Conservation (phyloP, 2,113 vertebrate species). For the Patagioenas fasciata region DNA sequence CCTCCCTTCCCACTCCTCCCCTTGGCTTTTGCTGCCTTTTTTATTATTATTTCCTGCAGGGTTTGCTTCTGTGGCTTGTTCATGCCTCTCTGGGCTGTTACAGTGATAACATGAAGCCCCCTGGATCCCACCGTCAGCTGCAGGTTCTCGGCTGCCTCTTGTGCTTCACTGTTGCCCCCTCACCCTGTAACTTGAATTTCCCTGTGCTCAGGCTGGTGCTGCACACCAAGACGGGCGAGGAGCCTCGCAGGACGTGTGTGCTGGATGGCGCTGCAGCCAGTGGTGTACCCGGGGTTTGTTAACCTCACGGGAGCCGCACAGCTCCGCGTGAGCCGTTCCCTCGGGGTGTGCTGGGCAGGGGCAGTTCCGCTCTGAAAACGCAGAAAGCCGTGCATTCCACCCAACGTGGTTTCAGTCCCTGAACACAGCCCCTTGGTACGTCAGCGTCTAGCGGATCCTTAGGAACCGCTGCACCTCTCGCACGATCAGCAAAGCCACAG, state of each 20-base stretch:
- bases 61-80: not conserved
- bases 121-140: not conserved
- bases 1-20: constrained; percentile 37
- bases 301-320: not conserved
- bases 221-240: accelerated
- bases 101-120: accelerated
- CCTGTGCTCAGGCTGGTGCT: accelerated
- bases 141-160: not conserved
- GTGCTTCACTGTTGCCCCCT: not conserved
- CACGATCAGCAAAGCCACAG: not conserved
- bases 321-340: not conserved
- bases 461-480: not conserved
- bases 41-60: not conserved
- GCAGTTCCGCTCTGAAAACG: not conserved
- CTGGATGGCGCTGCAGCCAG: accelerated
- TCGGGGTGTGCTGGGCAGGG: not conserved
- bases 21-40: not conserved
- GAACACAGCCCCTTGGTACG: not conserved
- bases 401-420: not conserved
- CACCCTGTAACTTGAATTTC: not conserved
- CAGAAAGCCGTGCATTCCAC: not conserved
- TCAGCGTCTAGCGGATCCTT: not conserved
- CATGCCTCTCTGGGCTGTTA: not conserved
- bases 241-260: not conserved
- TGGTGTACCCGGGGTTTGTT: not conserved